Evolutionary conservation across 2,797 vertebrate genomes (phyloP).

Genomic region (Fringilla coelebs): DNA sequence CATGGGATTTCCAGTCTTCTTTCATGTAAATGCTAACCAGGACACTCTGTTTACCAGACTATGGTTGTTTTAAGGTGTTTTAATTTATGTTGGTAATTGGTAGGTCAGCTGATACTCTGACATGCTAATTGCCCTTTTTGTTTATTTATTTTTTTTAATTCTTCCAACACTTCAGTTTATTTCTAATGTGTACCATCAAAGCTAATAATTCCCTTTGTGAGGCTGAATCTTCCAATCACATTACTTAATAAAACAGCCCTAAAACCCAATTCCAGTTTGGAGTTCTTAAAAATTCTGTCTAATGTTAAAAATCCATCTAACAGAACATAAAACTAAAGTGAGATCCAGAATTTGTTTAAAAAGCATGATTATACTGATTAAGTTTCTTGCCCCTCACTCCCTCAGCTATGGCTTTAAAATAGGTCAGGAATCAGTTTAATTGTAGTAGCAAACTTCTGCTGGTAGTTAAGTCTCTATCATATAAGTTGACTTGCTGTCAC

Average conservation of each 20-base stretch:
- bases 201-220: not conserved
- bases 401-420: not conserved
- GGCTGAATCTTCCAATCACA: not conserved
- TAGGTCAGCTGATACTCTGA: not conserved
- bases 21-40: not conserved
- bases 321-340: not conserved
- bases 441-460: not conserved
- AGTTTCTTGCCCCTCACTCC: not conserved
- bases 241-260: not conserved
- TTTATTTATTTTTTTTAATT: not conserved
- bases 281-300: not conserved
- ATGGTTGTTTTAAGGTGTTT: not conserved
- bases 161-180: not conserved
- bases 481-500: not conserved
- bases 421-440: not conserved
- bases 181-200: not conserved
- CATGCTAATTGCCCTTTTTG: not conserved
- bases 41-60: not conserved
- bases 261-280: not conserved
- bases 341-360: not conserved
- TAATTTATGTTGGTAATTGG: not conserved
- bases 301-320: not conserved
- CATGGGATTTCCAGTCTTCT: not conserved
- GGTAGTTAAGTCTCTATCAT: not conserved
- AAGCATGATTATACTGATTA: not conserved